Conservation (phyloP, 2,113 vertebrate genomes). For the Eulacestoma nigropectus region DNA sequence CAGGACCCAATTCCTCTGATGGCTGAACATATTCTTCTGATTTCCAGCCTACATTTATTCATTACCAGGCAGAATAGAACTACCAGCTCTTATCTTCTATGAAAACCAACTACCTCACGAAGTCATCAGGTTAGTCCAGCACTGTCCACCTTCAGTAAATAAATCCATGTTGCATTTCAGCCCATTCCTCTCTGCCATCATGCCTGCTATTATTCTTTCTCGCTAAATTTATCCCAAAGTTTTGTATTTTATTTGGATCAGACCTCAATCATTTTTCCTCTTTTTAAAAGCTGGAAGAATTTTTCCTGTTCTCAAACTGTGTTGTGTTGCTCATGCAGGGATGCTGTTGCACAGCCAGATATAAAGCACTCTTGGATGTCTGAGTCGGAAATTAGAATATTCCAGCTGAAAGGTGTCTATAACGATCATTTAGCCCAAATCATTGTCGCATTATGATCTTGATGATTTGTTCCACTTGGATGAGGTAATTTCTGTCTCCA, state of each 20-base stretch:
- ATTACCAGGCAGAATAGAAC: not conserved
- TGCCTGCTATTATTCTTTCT: not conserved
- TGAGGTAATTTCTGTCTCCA: constrained; percentile 5
- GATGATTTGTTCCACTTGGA: not conserved
- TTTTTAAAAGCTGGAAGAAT: not conserved
- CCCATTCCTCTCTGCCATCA: not conserved
- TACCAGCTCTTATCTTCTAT: not conserved
- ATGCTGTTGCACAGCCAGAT: not conserved
- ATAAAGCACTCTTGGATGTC: not conserved
- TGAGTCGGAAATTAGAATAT: not conserved
- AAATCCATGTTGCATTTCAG: not conserved
- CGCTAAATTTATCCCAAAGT: not conserved
- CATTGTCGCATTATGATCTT: not conserved
- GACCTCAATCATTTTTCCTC: not conserved
- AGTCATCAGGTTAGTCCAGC: not conserved
- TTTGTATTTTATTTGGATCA: not conserved
- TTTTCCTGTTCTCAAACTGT: not conserved
- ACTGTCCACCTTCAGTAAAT: not conserved
- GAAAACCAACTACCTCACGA: not conserved
- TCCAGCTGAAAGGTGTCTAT: not conserved
- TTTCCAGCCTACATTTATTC: not conserved
- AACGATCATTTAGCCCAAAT: not conserved
- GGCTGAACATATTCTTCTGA: not conserved
- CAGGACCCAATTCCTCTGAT: not conserved
- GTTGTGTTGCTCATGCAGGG: not conserved